Evolutionary conservation across 2,113 vertebrate species (phyloP).

Genomic region (Butastur rufipennis): DNA sequence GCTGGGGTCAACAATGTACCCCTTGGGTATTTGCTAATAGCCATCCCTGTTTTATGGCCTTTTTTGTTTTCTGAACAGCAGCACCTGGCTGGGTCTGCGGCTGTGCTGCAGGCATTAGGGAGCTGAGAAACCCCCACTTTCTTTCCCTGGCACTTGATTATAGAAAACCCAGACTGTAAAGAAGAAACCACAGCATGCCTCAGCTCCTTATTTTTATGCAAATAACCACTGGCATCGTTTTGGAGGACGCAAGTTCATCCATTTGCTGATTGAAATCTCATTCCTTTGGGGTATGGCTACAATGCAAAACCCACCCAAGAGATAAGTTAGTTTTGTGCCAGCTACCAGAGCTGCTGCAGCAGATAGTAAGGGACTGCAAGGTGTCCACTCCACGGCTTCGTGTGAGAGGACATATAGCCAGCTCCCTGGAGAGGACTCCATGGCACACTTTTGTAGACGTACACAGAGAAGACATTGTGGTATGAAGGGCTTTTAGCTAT

Average conservation of each 20-base stretch:
- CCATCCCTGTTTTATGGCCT: not conserved
- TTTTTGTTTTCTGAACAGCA: not conserved
- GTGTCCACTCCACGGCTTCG: fast-evolving
- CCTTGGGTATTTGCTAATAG: not conserved
- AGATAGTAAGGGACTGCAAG: not conserved
- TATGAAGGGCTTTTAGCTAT: not conserved
- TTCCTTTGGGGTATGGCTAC: not conserved
- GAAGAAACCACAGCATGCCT: not conserved
- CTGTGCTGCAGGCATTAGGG: not conserved
- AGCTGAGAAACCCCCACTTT: not conserved
- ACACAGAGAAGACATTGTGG: not conserved
- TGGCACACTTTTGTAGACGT: not conserved
- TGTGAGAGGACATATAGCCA: not conserved
- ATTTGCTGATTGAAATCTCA: not conserved
- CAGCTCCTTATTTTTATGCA: not conserved
- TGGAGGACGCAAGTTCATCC: not conserved
- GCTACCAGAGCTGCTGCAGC: not conserved
- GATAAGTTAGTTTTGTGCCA: not conserved
- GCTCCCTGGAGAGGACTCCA: not conserved
- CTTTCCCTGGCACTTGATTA: not conserved
- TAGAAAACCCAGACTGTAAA: not conserved
- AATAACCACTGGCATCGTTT: not conserved
- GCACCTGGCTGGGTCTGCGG: fast-evolving
- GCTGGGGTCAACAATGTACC: not conserved
- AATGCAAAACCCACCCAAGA: not conserved